Evolutionary conservation across 2,888 invertebrate species (phyloP), one percentile per base, ranked within the genome.

Genomic region (Candidula unifasciata): DNA sequence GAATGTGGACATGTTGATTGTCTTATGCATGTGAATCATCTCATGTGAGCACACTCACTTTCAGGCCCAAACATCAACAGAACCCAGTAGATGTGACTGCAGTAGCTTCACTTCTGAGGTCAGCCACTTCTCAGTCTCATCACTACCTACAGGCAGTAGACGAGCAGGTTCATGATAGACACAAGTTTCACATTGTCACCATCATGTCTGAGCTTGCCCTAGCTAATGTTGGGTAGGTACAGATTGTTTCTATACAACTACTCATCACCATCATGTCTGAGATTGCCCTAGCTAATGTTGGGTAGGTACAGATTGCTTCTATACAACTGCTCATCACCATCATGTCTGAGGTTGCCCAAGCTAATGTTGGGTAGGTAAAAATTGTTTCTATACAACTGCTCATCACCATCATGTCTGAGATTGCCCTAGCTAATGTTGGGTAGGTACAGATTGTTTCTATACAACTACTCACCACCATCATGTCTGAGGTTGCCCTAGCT

Each of bases 51-150:
- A 5, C n/a, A 77, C 52, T 10, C 16, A 73, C 73, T 60, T 18
- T 44, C 74, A 82, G 82, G 44, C 0, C 37, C 37, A 35, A 82
- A 24, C 76, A 82, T 66, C 64, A 74, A 16, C 82, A 82, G 30
- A 73, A 44, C 35, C 82, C 64, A 35, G 73, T 82, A 64, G 74
- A 73, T 35, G 64, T 82, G 35, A 64, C 57, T 27, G n/a, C 37
- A 44, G 37, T 82, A 16, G n/a, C 27, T 5, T 10, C 18, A 8
- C n/a, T 82, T 2, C 8, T 82, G 27, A 52, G 33, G n/a, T 60
- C 71, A 69, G 71, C 52, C 3, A n/a, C 33, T 57, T 10, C 37
- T 60, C n/a, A 54, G 57, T 73, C 52, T 35, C 3, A 57, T 24
- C 33, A 81, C 69, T 60, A 81, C 35, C 35, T 81, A 13, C 52